Evolutionary conservation across 2,797 vertebrate genomes (phyloP).

Genomic region (Bovichtus variegatus): DNA sequence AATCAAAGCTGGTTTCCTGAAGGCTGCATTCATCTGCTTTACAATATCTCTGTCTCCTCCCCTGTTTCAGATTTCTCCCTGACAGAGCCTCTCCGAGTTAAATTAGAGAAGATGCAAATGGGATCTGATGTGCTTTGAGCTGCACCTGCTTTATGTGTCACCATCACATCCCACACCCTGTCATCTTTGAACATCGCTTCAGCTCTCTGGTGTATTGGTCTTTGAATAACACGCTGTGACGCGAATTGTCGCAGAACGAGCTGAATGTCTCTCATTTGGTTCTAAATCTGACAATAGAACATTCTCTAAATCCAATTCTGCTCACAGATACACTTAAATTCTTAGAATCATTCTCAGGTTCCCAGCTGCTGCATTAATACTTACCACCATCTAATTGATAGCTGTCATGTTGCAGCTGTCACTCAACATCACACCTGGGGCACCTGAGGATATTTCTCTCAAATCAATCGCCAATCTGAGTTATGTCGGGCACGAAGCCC

Average conservation of each 20-base stretch:
- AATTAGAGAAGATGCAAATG: conserved; percentile 57
- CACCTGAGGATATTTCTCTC: conserved; percentile 56
- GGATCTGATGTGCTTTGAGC: conserved; percentile 63
- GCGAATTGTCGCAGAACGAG: conserved; percentile 22
- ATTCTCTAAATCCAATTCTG: conserved; percentile 41
- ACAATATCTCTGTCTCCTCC: conserved; percentile 60
- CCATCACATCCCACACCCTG: conserved; percentile 59
- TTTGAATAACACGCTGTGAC: conserved; percentile 46
- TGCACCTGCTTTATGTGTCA: conserved; percentile 63
- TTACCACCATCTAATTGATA: conserved; percentile 52
- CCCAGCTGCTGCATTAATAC: conserved; percentile 29
- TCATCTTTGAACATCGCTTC: conserved; percentile 45
- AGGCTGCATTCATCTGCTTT: conserved; percentile 60
- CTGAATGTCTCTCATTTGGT: conserved; percentile 45
- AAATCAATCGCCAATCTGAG: conserved; percentile 70
- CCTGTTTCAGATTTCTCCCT: conserved; percentile 46
- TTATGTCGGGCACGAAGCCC: conserved; percentile 10
- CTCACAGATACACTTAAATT: conserved; percentile 41
- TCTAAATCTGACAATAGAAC: conserved; percentile 50
- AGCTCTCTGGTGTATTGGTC: conserved; percentile 38
- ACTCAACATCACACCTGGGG: conserved; percentile 37
- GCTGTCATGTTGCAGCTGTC: conserved; percentile 57
- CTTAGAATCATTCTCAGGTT: conserved; percentile 14
- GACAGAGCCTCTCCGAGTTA: conserved; percentile 47
- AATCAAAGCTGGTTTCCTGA: conserved; percentile 63